Evolutionary conservation across 2,888 invertebrate species (phyloP).

Genomic region (Timandra comae): DNA sequence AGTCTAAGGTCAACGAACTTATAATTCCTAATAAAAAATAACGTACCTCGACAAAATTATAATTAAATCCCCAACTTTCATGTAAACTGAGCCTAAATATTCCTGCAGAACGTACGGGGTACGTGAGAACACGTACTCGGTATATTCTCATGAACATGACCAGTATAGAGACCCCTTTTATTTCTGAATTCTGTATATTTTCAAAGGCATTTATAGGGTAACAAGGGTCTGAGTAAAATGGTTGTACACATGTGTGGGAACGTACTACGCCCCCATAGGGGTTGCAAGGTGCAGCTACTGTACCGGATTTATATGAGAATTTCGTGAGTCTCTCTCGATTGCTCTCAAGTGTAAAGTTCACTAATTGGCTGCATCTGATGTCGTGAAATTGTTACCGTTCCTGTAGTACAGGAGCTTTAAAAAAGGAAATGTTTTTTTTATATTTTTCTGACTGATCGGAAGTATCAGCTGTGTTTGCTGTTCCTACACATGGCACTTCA

Average conservation of each 20-base stretch:
- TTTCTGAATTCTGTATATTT: slow-evolving; percentile 23
- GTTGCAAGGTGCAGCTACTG: slow-evolving; percentile 44
- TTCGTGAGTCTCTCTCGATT: slow-evolving; percentile 11
- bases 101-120: slow-evolving; percentile 26
- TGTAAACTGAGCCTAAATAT: no score
- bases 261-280: slow-evolving; percentile 28
- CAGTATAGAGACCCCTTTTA: slow-evolving; percentile 32
- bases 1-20: no score
- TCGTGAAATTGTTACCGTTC: background rate
- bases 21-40: no score
- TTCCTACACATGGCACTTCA: slow-evolving; percentile 9
- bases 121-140: slow-evolving; percentile 51
- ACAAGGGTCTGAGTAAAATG: slow-evolving; percentile 36
- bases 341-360: slow-evolving; percentile 6
- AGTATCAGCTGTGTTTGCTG: slow-evolving; percentile 23
- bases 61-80: no score
- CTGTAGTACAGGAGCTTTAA: background rate
- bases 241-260: slow-evolving; percentile 50
- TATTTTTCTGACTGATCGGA: background rate
- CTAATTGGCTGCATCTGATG: slow-evolving; percentile 4
- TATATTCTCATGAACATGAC: slow-evolving; percentile 47
- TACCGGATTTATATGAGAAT: slow-evolving; percentile 23
- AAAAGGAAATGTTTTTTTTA: background rate
- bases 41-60: no score
- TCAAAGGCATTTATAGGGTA: slow-evolving; percentile 23